Evolutionary conservation across 2,113 vertebrate species (phyloP), one percentile per base, ranked within the genome.

Genomic region (Myotis brandtii): DNA sequence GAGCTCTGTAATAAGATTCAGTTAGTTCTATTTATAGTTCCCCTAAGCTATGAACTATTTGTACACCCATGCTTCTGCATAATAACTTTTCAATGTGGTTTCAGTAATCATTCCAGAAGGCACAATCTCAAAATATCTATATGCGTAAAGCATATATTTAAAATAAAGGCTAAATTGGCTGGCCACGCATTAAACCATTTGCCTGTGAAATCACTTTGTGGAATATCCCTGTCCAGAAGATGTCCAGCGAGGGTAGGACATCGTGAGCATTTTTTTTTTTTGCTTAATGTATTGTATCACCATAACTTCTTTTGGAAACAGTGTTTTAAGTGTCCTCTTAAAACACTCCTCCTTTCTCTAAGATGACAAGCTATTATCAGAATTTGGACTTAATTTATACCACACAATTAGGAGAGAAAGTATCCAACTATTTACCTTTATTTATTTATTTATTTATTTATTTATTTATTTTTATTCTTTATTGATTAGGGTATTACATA

Each of bases 91-190:
- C 98, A 98, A 94, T 98, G 98, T 98, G 97, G 97, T 98, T 98
- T 98, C 98, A 98, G 98, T 98, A 98, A 98, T 98, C 98, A 98
- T 98, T 98, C 98, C 98, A 99, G 98, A 99, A 99, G 98, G 98
- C 98, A 98, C 98, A 98, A 98, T 98, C 98, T 99, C 98, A 99
- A 98, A 98, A 98, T 98, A 99, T 98, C 98, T 98, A 98, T 98
- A 98, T 98, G 98, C 98, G 98, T 98, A 98, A 98, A 98, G 98
- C 98, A 98, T 98, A 98, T 98, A 98, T 98, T 98, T 98, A 98
- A 98, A 98, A 98, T 98, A 98, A 98, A 98, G 98, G 98, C 98
- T 98, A 98, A 98, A 98, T 98, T 98, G 98, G 98, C 98, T 98
- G 98, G 98, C 98, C 98, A 98, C 98, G 97, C 98, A 98, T 98